These are phyloP conservation scores for Sminthopsis crassicaudata DNA, from an alignment of 2,113 vertebrate species.

Conservation along the genomic window DNA sequence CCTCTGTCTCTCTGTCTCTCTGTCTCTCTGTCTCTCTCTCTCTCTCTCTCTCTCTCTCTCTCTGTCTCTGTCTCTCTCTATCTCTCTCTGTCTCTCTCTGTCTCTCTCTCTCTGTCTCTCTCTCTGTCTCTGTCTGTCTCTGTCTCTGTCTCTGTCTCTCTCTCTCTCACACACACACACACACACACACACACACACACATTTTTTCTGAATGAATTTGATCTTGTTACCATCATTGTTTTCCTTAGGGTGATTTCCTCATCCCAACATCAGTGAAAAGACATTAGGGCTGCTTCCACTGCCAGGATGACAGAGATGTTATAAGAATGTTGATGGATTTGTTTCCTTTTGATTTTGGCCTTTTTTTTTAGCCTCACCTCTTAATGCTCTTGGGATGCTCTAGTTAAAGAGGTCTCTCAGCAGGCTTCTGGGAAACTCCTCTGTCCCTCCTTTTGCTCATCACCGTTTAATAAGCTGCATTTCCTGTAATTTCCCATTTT, in stretches of 20 bases:
- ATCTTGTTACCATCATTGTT: not conserved
- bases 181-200: not conserved
- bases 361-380: not conserved
- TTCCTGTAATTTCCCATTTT: not conserved
- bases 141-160: no score
- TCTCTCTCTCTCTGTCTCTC: no score
- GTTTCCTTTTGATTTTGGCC: not conserved
- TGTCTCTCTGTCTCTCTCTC: no score
- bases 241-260: not conserved
- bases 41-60: no score
- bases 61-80: no score
- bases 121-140: no score
- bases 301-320: not conserved
- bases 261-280: not conserved
- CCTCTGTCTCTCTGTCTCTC: no score
- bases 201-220: not conserved
- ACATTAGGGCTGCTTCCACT: not conserved
- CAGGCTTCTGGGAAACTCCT: not conserved
- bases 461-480: not conserved
- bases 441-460: not conserved
- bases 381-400: not conserved
- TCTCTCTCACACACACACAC: no score
- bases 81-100: no score
- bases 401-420: not conserved
- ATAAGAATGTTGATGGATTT: not conserved